phyloP scores from a whole-genome alignment of 2,113 vertebrate genomes.

The Rhadina sibilatrix region DNA sequence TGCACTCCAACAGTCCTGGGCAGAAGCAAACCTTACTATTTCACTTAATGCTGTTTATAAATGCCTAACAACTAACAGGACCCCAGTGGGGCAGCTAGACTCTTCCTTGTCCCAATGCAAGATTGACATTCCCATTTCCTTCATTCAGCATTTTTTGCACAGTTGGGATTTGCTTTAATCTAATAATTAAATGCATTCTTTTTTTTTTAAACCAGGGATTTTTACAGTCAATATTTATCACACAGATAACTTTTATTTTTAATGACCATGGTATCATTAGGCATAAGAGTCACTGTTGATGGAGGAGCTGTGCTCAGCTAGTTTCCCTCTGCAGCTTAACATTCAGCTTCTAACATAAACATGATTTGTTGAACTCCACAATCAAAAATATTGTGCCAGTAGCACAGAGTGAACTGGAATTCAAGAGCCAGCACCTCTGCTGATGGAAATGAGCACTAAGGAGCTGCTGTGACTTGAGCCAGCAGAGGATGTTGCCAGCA shows the following conservation, averaged over 20 bases:
- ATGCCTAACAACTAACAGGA: not conserved
- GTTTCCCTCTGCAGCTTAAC: not conserved
- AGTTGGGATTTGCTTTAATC: not conserved
- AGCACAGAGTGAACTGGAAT: not conserved
- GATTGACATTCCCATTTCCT: not conserved
- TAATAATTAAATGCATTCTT: not conserved
- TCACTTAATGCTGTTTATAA: not conserved
- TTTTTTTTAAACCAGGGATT: not conserved
- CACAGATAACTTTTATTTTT: not conserved
- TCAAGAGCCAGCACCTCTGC: not conserved
- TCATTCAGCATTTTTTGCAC: not conserved
- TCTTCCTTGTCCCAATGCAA: not conserved
- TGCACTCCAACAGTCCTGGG: not conserved
- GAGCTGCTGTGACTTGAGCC: not conserved
- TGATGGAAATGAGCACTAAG: not conserved
- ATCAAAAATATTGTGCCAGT: not conserved
- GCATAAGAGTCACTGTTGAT: not conserved
- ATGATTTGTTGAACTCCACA: not conserved
- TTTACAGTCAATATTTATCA: not conserved
- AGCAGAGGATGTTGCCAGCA: not conserved
- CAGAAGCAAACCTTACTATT: not conserved
- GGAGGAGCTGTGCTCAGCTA: not conserved
- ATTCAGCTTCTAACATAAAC: not conserved
- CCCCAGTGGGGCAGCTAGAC: not conserved
- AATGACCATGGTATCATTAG: not conserved